Evolutionary conservation across 1,140 invertebrate species (phyloP), one percentile per base, ranked within the genome.

Genomic region (Sesamia nonagrioides): DNA sequence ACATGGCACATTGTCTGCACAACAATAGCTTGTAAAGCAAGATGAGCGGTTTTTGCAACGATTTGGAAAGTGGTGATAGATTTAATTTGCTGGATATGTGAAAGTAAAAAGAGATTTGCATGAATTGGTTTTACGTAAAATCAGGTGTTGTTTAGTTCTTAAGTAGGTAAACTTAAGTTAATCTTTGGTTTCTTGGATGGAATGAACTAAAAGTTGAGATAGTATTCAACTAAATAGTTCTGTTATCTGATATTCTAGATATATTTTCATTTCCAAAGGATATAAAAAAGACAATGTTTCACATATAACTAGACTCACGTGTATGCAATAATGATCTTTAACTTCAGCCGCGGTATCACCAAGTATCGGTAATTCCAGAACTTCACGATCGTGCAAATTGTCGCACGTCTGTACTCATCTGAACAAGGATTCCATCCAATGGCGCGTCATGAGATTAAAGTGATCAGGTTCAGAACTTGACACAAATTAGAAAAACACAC

Each of bases 21-120:
- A 66, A 66, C 61, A 66, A 66, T 66, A 37, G 37, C 61, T 66
- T 21, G 61, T 66, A 66, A 66, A 45, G 35, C 37, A n/a, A 66
- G 8, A 18, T 17, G 8, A 42, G 37, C 17, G 37, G n/a, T 66
- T 40, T n/a, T 42, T 66, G 37, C 8, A 13, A 11, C 0, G 37
- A 21, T 6, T 66, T 18, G 17, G n/a, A 40, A 63, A 63, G 60
- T 66, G 61, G 21, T 13, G 54, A 58, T 21, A 58, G 35, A 40
- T 42, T 42, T 15, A 6, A 13, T 63, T 63, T 63, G 37, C 15
- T 8, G n/a, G 18, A 42, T 27, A 27, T 18, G 58, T 5, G 35
- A 61, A 61, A 61, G 58, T 58, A 27, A 58, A 5, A 33, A n/a
- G 45, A 58, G 11, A 9, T 58, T 27, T 13, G 54, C 21, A 15